Evolutionary conservation across 2,113 vertebrate genomes (phyloP).

Genomic region (Pyxicephalus adspersus): DNA sequence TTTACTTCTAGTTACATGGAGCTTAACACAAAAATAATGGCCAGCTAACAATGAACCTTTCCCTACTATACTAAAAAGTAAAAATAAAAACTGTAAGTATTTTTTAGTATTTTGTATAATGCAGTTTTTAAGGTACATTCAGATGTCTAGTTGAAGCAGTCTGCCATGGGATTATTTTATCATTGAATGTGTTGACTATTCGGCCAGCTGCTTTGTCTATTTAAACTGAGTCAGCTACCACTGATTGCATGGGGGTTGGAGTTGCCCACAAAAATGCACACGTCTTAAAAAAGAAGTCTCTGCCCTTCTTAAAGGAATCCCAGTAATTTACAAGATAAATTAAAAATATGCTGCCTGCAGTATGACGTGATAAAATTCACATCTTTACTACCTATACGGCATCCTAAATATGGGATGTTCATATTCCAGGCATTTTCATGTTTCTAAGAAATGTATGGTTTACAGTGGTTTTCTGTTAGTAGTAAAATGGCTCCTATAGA

Average conservation of each 20-base stretch:
- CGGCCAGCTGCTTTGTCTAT: slow-evolving; percentile 70
- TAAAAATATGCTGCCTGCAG: neutral
- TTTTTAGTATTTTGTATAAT: too few species aligned
- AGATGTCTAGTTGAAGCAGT: slow-evolving; percentile 66
- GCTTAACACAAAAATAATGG: too few species aligned
- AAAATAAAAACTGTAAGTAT: too few species aligned
- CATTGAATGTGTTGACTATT: slow-evolving; percentile 65
- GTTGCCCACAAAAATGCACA: slow-evolving; percentile 49
- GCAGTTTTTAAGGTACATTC: slow-evolving; percentile 65
- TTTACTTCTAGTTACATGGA: too few species aligned
- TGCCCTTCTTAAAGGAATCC: slow-evolving; percentile 50
- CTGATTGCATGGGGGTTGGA: slow-evolving; percentile 60
- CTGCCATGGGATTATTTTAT: slow-evolving; percentile 75
- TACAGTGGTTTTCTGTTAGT: too few species aligned
- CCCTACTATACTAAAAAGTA: too few species aligned
- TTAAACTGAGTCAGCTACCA: slow-evolving; percentile 66
- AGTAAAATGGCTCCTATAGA: too few species aligned
- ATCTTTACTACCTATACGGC: neutral
- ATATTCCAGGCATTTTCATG: neutral
- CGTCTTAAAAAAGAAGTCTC: slow-evolving; percentile 36
- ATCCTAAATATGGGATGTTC: neutral
- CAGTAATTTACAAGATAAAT: slow-evolving; percentile 35
- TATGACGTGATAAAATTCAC: neutral
- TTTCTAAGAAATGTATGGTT: neutral
- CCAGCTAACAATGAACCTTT: too few species aligned